phyloP scores from a whole-genome alignment of 2,113 vertebrate genomes.

The Suncus etruscus region DNA sequence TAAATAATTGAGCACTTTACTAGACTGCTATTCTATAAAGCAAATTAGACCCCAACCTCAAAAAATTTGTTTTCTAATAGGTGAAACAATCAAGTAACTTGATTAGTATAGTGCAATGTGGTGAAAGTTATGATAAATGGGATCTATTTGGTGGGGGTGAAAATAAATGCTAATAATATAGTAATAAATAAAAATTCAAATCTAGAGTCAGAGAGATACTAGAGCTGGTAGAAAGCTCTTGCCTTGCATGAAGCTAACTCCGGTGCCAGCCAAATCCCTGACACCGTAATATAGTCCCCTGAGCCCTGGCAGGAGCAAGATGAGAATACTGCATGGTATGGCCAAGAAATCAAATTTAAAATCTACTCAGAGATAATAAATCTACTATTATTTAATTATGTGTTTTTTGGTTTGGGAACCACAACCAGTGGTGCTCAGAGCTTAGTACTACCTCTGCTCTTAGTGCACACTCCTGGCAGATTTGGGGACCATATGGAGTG shows the following conservation, averaged over 20 bases:
- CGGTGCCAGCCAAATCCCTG: not conserved
- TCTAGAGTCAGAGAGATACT: not conserved
- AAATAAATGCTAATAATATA: slow-evolving; percentile 17
- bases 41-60: slow-evolving; percentile 19
- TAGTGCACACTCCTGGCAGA: no score
- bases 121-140: not conserved
- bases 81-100: not conserved
- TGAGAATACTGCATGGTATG: no score
- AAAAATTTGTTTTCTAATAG: slow-evolving; percentile 43
- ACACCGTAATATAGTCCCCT: no score
- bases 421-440: no score
- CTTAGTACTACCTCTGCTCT: no score
- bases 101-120: not conserved
- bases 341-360: no score
- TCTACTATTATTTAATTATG: no score
- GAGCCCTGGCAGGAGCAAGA: no score
- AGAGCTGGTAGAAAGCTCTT: not conserved
- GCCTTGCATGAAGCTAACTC: not conserved
- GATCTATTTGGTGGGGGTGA: not conserved
- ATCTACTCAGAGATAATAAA: no score
- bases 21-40: slow-evolving; percentile 28
- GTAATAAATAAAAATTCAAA: slow-evolving; percentile 30
- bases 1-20: not conserved
- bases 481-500: no score
- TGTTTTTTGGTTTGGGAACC: no score